Percentiles rank a stretch among this genome's conserved stretches.
Evolutionary conservation across 2,888 invertebrate species (phyloP).

Genomic region (Lysandra bellargus): DNA sequence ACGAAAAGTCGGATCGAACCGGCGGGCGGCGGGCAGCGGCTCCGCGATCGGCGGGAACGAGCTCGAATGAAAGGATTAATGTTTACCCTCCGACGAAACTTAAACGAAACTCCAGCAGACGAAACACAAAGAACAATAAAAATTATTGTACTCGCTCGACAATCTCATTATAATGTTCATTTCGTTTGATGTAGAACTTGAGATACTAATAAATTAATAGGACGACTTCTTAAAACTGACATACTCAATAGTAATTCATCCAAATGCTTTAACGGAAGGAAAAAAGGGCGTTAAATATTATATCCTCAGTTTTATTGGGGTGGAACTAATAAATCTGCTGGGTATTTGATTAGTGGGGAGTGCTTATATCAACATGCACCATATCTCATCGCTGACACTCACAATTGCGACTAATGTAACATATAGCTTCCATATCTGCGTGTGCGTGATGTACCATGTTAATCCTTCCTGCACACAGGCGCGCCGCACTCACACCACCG

Average conservation of each 20-base stretch:
- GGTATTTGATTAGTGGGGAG: slow-evolving; percentile 17
- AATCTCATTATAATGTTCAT: background rate
- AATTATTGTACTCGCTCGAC: background rate
- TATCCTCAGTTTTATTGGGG: slow-evolving; percentile 11
- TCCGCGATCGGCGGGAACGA: background rate
- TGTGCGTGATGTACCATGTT: slow-evolving; percentile 5
- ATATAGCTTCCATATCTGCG: background rate
- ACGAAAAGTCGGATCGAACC: background rate
- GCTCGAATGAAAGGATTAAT: slow-evolving; percentile 3
- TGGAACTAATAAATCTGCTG: slow-evolving; percentile 20
- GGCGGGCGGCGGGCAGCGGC: background rate
- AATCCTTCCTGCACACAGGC: background rate
- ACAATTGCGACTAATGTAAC: slow-evolving; percentile 18
- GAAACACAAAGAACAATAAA: background rate
- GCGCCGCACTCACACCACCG: background rate
- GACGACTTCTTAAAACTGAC: background rate
- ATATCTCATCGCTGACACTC: slow-evolving; percentile 26
- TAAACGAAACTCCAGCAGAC: background rate
- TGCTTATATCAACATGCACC: slow-evolving; percentile 23
- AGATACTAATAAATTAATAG: background rate
- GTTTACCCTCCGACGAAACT: background rate
- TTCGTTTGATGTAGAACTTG: background rate
- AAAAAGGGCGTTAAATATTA: background rate
- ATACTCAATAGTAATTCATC: background rate
- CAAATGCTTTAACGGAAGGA: background rate